Base-by-base conservation (phyloP, 1,140 invertebrate genomes). In the Agrilus planipennis region DNA sequence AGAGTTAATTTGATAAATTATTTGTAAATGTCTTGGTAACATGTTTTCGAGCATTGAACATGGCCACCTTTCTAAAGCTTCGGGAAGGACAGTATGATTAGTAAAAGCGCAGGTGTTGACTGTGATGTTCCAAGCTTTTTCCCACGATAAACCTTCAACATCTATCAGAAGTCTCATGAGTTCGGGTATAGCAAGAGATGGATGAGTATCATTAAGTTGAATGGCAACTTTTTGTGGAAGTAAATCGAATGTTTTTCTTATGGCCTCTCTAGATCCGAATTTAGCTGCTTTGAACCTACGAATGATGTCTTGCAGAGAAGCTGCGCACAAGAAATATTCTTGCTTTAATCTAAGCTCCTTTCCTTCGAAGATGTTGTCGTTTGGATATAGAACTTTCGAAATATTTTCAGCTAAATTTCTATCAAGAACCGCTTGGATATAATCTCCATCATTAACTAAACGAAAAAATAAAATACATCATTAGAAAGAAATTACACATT, bases 281-380 rank as follows among this genome's bases (percentile, higher is more conserved):
- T 92, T 93, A 28, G 90, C 89, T 0, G 88, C 76, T 67, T 99
- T 99, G 66, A 88, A 99, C 40, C 95, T 77, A 30, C 96, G 79
- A 44, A 98, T 84, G 44, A 97, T 93, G 57, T 97, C 93, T 57
- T 94, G 91, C 0, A 99, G 70, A 5, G 95, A 97, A 21, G 95
- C 95, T n/a, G 95, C 89, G 41, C 89, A 88, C 79, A 99, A 87
- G 66, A 99, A 99, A 62, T 99, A 99, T 66, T 99, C 93, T 64
- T 99, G 96, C 58, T 98, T 97, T 39, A 99, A 69, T 52, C 96
- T 80, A 32, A 99, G 67, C 60, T 99, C 95, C 64, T 98, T 98
- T 30, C 96, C 95, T 63, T 93, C 90, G 58, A 96, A 96, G 71
- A 91, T 85, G 67, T 99, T 99, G 60, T 99, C 96, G 60, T 99